Evolutionary conservation across 2,113 vertebrate genomes (phyloP), one percentile per base, ranked within the genome.

Genomic region (Macaca nemestrina): DNA sequence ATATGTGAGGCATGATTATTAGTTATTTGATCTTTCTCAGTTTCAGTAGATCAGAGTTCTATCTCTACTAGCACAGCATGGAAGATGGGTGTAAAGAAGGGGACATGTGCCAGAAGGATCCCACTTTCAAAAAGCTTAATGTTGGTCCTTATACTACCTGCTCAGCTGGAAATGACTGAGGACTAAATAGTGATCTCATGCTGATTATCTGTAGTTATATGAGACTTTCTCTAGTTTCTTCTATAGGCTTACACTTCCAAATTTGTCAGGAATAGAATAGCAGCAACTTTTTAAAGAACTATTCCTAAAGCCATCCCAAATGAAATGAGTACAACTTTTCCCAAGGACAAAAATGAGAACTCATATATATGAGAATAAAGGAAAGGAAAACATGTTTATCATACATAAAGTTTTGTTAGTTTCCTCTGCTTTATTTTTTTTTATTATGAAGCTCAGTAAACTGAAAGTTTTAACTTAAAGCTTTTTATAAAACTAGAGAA

Each of bases 401-500:
- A 57, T 6, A 16, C 1, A 91, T 32, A 68, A 59, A 91, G 78
- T 52, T 57, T 75, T 96, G 35, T 13, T 83, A 81, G 30, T 83
- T 85, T 85, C 38, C 70, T 87, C 10, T 52, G 70, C 43, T 91
- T 83, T 80, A 35, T 90, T 83, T 92, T 35, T 78, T 3, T 95
- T 88, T 92, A 73, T 91, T 94, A 70, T 25, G 9, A 88, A 96
- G 40, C 16, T 55, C 32, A 84, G 3, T 68, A n/a, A 13, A 89
- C 45, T 96, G 88, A 90, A 81, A 93, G 13, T 88, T 96, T 97
- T 84, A 84, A 82, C 76, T 88, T 76, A 81, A 88, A 96, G 75
- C 40, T 97, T 92, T 96, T 96, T 81, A 75, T 90, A 93, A 68
- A 96, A 95, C 30, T 43, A 95, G 43, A 91, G 92, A 95, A 92